A percentile compares a stretch with the other conserved stretches of the same genome.
Evolutionary conservation across 2,797 vertebrate species (phyloP).

Genomic region (Dromococcyx pavoninus): DNA sequence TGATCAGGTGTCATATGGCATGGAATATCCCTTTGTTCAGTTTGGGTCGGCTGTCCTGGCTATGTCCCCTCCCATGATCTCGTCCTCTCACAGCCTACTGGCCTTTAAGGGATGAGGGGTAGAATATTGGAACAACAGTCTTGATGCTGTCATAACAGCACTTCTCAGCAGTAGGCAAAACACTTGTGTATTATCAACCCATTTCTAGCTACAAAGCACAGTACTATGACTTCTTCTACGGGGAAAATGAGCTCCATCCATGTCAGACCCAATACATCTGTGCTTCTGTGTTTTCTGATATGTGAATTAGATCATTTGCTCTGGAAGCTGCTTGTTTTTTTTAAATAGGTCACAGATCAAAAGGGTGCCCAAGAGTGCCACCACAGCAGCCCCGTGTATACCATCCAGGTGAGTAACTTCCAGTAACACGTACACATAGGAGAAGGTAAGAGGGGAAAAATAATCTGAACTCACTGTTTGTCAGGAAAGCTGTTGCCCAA

Average conservation of each 20-base stretch:
- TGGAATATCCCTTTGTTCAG: neutral
- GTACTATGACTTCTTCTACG: neutral
- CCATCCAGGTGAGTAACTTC: neutral
- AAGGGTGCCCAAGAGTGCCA: accelerated
- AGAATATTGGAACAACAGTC: neutral
- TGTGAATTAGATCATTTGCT: neutral
- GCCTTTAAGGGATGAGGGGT: neutral
- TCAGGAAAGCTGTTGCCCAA: neutral
- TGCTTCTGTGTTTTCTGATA: neutral
- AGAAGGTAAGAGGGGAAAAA: neutral
- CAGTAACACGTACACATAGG: neutral
- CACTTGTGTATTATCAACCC: neutral
- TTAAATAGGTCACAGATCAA: neutral
- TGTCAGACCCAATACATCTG: neutral
- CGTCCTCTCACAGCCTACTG: neutral
- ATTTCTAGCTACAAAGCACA: neutral
- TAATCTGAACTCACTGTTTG: neutral
- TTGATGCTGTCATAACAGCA: neutral
- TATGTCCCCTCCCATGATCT: neutral
- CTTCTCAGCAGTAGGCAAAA: neutral
- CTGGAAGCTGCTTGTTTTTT: neutral
- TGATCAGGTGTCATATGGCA: neutral
- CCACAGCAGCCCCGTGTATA: neutral
- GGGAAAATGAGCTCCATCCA: neutral
- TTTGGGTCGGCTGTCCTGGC: neutral